Conservation (phyloP, 1,140 invertebrate genomes). For the Antheraea mylitta region DNA sequence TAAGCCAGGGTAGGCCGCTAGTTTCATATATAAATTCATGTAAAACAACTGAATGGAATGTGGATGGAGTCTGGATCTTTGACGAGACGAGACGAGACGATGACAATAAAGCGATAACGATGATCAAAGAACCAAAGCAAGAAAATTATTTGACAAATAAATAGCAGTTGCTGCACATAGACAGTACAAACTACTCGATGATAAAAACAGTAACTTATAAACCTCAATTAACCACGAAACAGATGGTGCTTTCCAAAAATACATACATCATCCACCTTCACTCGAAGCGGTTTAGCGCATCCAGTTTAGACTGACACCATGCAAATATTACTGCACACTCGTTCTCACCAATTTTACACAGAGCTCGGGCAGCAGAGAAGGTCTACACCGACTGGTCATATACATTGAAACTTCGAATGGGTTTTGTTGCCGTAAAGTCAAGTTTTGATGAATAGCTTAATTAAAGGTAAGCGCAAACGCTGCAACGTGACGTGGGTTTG, state of each 20-base stretch:
- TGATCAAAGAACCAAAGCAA: too few species aligned
- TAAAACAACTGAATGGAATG: too few species aligned
- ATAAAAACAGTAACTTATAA: too few species aligned
- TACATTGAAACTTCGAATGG: slow-evolving; percentile 30
- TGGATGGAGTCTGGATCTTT: too few species aligned
- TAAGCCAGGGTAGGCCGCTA: too few species aligned
- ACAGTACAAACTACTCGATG: too few species aligned
- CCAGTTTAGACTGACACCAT: slow-evolving; percentile 15
- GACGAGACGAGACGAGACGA: too few species aligned
- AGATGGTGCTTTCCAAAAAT: slow-evolving; percentile 26
- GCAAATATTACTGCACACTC: background rate
- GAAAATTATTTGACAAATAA: too few species aligned
- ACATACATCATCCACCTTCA: slow-evolving; percentile 22
- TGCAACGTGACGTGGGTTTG: slow-evolving; percentile 5
- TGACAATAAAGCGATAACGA: too few species aligned
- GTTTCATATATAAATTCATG: too few species aligned
- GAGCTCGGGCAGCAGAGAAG: background rate
- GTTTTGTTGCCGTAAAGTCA: slow-evolving; percentile 22
- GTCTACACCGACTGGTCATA: slow-evolving; percentile 19
- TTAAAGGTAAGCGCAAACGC: slow-evolving; percentile 25
- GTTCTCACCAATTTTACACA: slow-evolving; percentile 2
- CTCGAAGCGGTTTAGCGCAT: slow-evolving; percentile 10
- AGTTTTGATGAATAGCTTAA: slow-evolving; percentile 41
- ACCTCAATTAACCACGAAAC: slow-evolving; percentile 9
- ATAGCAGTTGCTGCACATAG: too few species aligned